phyloP scores from a whole-genome alignment of 1,140 invertebrate genomes.

The Musca vetustissima region DNA sequence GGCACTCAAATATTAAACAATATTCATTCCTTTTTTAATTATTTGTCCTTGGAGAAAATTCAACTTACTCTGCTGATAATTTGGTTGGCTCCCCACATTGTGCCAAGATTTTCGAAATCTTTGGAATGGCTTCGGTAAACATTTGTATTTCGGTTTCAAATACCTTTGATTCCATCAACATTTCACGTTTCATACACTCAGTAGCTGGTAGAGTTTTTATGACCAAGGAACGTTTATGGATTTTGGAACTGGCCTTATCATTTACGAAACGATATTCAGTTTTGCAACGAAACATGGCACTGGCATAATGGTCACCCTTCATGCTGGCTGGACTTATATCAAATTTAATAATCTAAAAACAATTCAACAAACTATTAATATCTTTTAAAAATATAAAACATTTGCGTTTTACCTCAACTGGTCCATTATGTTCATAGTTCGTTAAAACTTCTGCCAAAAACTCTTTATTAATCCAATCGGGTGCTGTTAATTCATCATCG shows the following conservation, averaged over 20 bases:
- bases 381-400: background rate
- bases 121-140: slow-evolving; percentile 18
- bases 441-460: slow-evolving; percentile 26
- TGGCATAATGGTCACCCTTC: slow-evolving; percentile 27
- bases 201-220: slow-evolving; percentile 24
- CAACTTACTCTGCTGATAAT: slow-evolving; percentile 18
- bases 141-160: slow-evolving; percentile 37
- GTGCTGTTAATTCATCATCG: slow-evolving; percentile 27
- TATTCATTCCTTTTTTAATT: background rate
- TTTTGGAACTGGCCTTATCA: background rate
- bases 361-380: background rate
- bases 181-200: slow-evolving; percentile 7
- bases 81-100: slow-evolving; percentile 5
- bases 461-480: slow-evolving; percentile 27
- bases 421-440: slow-evolving; percentile 2
- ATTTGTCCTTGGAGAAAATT: too few relatives aligned
- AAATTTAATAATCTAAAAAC: slow-evolving; percentile 27
- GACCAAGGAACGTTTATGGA: slow-evolving; percentile 10
- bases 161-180: slow-evolving; percentile 25
- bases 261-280: slow-evolving; percentile 26
- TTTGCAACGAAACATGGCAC: slow-evolving; percentile 22
- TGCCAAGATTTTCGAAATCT: slow-evolving; percentile 11
- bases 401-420: slow-evolving; percentile 6
- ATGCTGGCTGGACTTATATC: slow-evolving; percentile 22
- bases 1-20: too few relatives aligned